Evolutionary conservation across 2,888 invertebrate species (phyloP).

Genomic region (Rambutsinella grinnellia): DNA sequence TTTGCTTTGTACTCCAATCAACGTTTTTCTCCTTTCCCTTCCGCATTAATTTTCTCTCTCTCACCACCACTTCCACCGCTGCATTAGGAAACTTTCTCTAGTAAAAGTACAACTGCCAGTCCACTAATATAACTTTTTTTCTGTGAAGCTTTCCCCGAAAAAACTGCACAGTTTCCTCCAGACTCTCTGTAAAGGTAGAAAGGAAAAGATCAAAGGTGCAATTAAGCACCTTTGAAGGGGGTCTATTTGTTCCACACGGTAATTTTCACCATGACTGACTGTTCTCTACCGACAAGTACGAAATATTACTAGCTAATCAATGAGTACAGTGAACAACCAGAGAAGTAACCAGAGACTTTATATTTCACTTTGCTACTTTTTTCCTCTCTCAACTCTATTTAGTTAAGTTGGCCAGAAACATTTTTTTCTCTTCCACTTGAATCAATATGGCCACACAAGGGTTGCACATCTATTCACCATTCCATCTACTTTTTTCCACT

Average conservation of each 20-base stretch:
- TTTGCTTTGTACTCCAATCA: not conserved
- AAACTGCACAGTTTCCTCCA: not conserved
- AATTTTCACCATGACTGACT: slow-evolving; percentile 55
- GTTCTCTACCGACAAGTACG: slow-evolving; percentile 32
- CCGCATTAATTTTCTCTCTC: not conserved
- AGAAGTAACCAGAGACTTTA: slow-evolving; percentile 28
- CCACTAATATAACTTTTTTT: not conserved
- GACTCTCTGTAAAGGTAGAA: slow-evolving; percentile 32
- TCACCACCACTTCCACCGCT: no score
- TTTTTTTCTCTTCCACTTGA: slow-evolving; percentile 35
- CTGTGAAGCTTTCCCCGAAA: not conserved
- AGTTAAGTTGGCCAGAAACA: slow-evolving; percentile 50
- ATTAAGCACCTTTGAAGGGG: slow-evolving; percentile 62
- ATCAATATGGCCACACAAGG: slow-evolving; percentile 27
- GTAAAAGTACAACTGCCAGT: not conserved
- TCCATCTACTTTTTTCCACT: slow-evolving; percentile 15
- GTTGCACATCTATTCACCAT: not conserved
- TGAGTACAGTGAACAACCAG: not conserved
- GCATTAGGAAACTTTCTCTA: no score
- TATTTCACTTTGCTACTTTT: slow-evolving; percentile 46
- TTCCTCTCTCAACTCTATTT: slow-evolving; percentile 38
- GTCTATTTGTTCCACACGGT: slow-evolving; percentile 59
- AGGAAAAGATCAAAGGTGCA: slow-evolving; percentile 62
- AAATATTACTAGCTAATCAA: not conserved
- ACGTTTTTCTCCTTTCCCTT: not conserved